A percentile compares a stretch with the other conserved stretches of the same genome.
phyloP scores from a whole-genome alignment of 2,113 vertebrate genomes.

The Perca schrenkii region DNA sequence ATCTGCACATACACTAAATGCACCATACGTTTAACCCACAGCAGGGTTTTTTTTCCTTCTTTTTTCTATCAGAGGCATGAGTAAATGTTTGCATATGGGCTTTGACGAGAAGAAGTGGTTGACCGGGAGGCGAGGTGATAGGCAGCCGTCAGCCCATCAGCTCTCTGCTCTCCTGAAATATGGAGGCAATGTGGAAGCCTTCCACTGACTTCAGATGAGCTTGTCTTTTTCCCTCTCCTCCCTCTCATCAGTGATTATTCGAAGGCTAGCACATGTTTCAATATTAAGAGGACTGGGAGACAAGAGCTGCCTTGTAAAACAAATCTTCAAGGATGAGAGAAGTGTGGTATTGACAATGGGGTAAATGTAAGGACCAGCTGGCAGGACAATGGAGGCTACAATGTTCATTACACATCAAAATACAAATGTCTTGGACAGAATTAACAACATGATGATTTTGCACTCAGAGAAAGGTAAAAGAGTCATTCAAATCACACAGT shows the following conservation, averaged over 20 bases:
- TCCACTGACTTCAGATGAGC: slow-evolving; percentile 23
- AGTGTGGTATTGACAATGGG: not conserved
- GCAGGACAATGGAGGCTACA: not conserved
- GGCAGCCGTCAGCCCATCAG: not conserved
- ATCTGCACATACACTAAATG: not conserved
- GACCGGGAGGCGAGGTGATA: not conserved
- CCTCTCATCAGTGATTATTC: slow-evolving; percentile 6
- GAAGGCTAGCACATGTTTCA: not conserved
- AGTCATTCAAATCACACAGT: not conserved
- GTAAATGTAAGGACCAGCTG: not conserved
- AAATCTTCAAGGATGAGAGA: not conserved
- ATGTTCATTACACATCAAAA: not conserved
- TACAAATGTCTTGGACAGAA: not conserved
- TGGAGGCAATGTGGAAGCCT: not conserved
- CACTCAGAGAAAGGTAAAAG: not conserved
- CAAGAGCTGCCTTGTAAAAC: slow-evolving; percentile 2
- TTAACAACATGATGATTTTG: no score
- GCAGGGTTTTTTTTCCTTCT: not conserved
- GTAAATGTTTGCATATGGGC: slow-evolving; percentile 26
- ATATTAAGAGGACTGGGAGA: slow-evolving; percentile 19
- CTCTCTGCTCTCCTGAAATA: slow-evolving; percentile 45
- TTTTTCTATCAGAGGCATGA: slow-evolving; percentile 1
- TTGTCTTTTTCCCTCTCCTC: not conserved
- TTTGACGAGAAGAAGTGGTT: not conserved
- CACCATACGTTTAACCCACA: slow-evolving; percentile 3